Base-by-base conservation (phyloP, 2,113 vertebrate species). In the Phodopus roborovskii region DNA sequence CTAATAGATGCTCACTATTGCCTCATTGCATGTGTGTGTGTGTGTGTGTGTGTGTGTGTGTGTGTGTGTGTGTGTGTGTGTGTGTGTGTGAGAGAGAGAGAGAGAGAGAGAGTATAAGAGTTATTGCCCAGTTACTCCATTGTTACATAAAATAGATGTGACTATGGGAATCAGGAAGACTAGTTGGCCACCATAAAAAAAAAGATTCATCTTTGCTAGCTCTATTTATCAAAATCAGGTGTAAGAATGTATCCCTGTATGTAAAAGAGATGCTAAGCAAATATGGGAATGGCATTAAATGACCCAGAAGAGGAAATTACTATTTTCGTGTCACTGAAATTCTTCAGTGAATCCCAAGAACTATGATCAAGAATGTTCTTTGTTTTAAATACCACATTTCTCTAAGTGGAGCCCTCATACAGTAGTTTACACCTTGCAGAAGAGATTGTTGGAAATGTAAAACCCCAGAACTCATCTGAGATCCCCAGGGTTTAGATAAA, bases 171-270 rank as follows among this genome's bases (percentile, higher is more conserved):
- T 36, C 19, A 22, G 3, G 28, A 66, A 45, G 4, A 36, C 0
- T 28, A 28, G 36, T 78, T 26, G 24, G 8, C 5, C 4, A 39
- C 12, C 33, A 39, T 79, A 45, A 48, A 85, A 50, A 88, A 58
- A 12, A 20, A 1, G 1, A 4, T 30, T 3, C 78, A 24, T 24
- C 28, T 3, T 36, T 3, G 15, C 6, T 3, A 36, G 8, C 30
- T n/a, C 26, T 15, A 19, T 50, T 81, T 85, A 16, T 45, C 42
- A 7, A 90, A 36, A n/a, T 58, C 39, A 56, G 3, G 12, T 58
- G 0, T 60, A 4, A n/a, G n/a, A 56, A 3, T 45, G 0, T 15
- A 45, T 28, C 64, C 39, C 19, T 39, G 0, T 42, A 5, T 17
- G 5, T 48, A 19, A 26, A 24, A 20, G 4, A 15, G 12, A 36